Percentiles rank a stretch among this genome's conserved stretches.
phyloP scores from a whole-genome alignment of 2,113 vertebrate species.

The Etheostoma cragini region DNA sequence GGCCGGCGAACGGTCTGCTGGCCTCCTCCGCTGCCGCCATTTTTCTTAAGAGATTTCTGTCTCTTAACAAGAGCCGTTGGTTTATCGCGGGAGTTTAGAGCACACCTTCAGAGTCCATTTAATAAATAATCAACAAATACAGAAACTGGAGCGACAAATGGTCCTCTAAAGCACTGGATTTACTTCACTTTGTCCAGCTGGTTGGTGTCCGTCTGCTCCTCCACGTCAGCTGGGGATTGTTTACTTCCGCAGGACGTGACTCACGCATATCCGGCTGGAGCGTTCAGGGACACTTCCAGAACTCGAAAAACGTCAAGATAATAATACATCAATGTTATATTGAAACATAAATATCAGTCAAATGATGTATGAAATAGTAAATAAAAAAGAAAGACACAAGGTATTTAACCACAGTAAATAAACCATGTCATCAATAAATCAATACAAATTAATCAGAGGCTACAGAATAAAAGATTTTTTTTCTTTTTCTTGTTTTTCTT shows the following conservation, averaged over 20 bases:
- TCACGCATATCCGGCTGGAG: conserved; percentile 36
- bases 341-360: too few species aligned
- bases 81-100: background rate
- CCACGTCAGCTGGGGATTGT: conserved; percentile 78
- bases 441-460: too few species aligned
- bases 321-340: too few species aligned
- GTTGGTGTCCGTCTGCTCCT: background rate
- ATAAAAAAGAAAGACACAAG: too few species aligned
- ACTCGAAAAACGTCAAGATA: too few species aligned
- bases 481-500: too few species aligned
- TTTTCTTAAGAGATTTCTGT: conserved; percentile 21
- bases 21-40: conserved; percentile 82
- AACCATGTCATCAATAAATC: too few species aligned
- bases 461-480: too few species aligned
- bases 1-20: conserved; percentile 88
- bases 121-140: rapidly evolving
- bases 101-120: background rate
- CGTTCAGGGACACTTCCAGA: conserved; percentile 25
- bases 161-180: rapidly evolving
- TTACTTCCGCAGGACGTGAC: conserved; percentile 65
- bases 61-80: background rate
- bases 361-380: too few species aligned
- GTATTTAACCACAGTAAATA: too few species aligned
- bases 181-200: background rate
- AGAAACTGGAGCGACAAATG: rapidly evolving